A percentile compares a stretch with the other conserved stretches of the same genome.
Evolutionary conservation across 2,888 invertebrate species (phyloP).

Genomic region (Yponomeuta evonymella): DNA sequence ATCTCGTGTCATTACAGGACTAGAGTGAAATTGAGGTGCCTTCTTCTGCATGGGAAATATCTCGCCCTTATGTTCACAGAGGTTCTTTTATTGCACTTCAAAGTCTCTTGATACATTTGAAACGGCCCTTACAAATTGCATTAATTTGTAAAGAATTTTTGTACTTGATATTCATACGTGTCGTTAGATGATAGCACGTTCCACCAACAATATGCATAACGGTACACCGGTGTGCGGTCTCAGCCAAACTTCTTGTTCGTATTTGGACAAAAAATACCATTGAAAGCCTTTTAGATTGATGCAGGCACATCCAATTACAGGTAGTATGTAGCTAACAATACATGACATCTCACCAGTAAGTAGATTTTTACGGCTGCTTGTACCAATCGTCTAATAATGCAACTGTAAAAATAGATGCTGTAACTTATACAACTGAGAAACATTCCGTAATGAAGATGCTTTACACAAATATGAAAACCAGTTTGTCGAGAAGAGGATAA

Average conservation of each 20-base stretch:
- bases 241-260: slow-evolving; percentile 24
- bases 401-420: neutral
- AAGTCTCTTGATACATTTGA: slow-evolving; percentile 19
- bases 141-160: slow-evolving; percentile 30
- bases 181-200: slow-evolving; percentile 48
- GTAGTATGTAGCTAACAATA: slow-evolving; percentile 47
- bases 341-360: slow-evolving; percentile 40
- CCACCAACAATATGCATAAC: slow-evolving; percentile 57
- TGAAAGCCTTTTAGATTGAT: slow-evolving; percentile 44
- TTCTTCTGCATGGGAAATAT: slow-evolving; percentile 32
- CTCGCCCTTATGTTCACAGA: slow-evolving; percentile 15
- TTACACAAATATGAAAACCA: neutral
- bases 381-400: neutral
- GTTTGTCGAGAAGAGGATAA: neutral
- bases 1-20: slow-evolving; percentile 32
- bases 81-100: neutral
- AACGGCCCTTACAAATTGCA: slow-evolving; percentile 16
- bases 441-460: slow-evolving; percentile 6
- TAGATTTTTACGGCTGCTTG: slow-evolving; percentile 30
- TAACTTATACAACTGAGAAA: neutral
- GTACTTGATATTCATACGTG: slow-evolving; percentile 40
- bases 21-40: slow-evolving; percentile 28
- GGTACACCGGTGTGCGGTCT: slow-evolving; percentile 34
- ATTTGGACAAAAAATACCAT: slow-evolving; percentile 47
- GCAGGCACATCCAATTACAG: slow-evolving; percentile 41